These are phyloP conservation scores for Phaetusa simplex DNA, from an alignment of 2,113 vertebrate genomes.

Conservation along the genomic window DNA sequence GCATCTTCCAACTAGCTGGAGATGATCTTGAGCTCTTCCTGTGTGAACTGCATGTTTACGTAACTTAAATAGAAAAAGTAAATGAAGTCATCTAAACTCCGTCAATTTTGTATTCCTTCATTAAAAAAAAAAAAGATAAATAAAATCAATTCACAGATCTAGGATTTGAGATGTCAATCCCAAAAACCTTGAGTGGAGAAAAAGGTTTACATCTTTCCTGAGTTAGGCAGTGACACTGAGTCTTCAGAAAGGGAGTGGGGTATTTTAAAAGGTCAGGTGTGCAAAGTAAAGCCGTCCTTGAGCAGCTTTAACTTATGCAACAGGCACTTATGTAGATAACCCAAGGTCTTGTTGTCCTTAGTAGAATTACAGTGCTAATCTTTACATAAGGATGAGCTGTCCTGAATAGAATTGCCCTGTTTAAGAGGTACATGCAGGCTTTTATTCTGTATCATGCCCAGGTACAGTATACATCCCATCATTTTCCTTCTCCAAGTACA, in stretches of 20 bases:
- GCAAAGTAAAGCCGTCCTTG: slow-evolving; percentile 45
- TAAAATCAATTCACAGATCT: neutral
- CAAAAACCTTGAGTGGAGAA: neutral
- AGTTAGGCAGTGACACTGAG: neutral
- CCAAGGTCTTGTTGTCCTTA: slow-evolving; percentile 38
- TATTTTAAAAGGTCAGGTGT: slow-evolving; percentile 36
- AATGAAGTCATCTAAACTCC: neutral
- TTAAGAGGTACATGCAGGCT: neutral
- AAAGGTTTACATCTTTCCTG: neutral
- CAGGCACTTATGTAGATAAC: slow-evolving; percentile 53
- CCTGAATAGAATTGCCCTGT: slow-evolving; percentile 35
- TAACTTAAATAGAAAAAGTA: neutral
- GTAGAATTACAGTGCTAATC: slow-evolving; percentile 61
- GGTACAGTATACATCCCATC: neutral
- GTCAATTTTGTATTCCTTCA: neutral
- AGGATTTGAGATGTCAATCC: neutral
- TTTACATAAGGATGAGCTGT: slow-evolving; percentile 49
- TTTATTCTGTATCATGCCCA: neutral
- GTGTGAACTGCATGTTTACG: neutral
- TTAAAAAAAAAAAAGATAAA: neutral
- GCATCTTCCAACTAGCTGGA: neutral
- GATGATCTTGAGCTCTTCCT: neutral
- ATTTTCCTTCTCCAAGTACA: neutral
- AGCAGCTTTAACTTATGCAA: slow-evolving; percentile 69
- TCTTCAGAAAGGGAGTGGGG: neutral